Conservation (phyloP, 2,797 vertebrate species). For the Pogoniulus pusillus region DNA sequence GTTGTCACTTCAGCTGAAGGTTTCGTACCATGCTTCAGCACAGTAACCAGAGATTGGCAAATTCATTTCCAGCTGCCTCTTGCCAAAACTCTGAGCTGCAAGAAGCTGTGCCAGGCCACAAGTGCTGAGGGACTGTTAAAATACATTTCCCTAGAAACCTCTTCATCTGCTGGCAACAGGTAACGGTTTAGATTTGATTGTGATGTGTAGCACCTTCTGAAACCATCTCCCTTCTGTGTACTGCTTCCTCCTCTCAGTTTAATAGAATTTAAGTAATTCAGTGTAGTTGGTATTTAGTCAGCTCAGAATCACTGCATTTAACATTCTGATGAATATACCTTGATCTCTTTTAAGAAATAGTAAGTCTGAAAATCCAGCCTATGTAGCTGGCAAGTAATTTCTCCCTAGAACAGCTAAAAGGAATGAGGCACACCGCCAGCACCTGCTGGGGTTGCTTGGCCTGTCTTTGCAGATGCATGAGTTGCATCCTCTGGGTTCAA, state of each 20-base stretch:
- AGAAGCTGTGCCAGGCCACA: not conserved
- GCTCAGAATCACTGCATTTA: not conserved
- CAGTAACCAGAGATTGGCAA: not conserved
- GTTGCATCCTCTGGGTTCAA: not conserved
- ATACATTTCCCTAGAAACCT: not conserved
- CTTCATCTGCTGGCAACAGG: not conserved
- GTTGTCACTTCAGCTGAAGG: not conserved
- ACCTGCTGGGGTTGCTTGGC: not conserved
- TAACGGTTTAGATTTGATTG: not conserved
- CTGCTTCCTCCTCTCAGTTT: not conserved
- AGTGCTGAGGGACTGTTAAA: not conserved
- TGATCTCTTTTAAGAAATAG: not conserved
- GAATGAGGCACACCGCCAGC: not conserved
- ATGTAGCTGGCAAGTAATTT: not conserved
- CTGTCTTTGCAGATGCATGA: not conserved
- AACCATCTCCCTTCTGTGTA: not conserved
- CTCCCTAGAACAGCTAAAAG: not conserved
- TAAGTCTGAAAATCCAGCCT: not conserved
- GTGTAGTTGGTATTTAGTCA: not conserved
- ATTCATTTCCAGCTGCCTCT: not conserved
- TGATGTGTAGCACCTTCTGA: not conserved
- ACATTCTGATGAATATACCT: not conserved
- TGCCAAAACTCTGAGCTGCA: not conserved
- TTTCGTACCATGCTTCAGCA: not conserved
- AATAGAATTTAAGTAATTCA: not conserved